Conservation (phyloP, 2,797 vertebrate genomes). For the Agapornis canus region DNA sequence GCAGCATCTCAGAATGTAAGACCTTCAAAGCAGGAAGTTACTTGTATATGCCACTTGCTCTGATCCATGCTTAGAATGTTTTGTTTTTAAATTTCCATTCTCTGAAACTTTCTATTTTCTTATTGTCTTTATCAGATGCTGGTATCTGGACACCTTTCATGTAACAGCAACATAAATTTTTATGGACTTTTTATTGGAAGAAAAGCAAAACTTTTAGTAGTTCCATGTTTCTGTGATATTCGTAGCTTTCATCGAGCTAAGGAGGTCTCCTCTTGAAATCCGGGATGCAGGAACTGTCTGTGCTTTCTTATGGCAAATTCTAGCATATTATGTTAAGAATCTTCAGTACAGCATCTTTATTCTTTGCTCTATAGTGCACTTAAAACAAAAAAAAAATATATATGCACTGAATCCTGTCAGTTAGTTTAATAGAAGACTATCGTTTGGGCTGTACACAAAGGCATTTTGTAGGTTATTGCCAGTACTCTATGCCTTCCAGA, state of each 20-base stretch:
- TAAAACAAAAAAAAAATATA: not conserved
- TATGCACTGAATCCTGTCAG: not conserved
- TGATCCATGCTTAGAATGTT: not conserved
- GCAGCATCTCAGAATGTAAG: not conserved
- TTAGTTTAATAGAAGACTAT: not conserved
- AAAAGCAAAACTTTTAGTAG: not conserved
- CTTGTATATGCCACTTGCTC: not conserved
- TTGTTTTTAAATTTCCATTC: not conserved
- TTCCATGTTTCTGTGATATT: not conserved
- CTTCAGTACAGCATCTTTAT: not conserved
- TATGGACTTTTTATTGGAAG: not conserved
- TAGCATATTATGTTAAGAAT: not conserved
- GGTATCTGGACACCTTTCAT: not conserved
- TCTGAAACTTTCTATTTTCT: not conserved
- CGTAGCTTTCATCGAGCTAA: not conserved
- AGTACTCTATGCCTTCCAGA: not conserved
- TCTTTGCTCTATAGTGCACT: not conserved
- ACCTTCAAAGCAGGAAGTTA: not conserved
- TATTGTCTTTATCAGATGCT: not conserved
- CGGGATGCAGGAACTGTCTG: not conserved
- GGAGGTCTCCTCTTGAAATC: not conserved
- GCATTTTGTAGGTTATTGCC: not conserved
- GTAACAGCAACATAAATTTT: not conserved
- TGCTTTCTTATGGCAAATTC: not conserved
- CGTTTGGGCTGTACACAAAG: not conserved